Percentiles rank a stretch among this genome's conserved stretches.
Conservation (phyloP, 2,888 invertebrate genomes). For the Conchocele bisecta region DNA sequence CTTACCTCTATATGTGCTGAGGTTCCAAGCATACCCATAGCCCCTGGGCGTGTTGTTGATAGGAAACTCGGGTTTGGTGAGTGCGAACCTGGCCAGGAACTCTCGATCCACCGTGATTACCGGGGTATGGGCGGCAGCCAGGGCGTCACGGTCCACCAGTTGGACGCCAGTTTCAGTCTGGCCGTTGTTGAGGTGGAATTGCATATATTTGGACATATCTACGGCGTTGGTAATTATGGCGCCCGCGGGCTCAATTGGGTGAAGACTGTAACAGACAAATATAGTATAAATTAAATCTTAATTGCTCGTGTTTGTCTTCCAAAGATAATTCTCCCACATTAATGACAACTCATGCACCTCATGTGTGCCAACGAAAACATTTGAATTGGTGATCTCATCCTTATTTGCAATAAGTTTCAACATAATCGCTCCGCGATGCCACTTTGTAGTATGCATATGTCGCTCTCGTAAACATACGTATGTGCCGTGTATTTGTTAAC, state of each 20-base stretch:
- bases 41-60: slow-evolving; percentile 52
- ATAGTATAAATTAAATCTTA: background rate
- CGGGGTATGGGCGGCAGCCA: slow-evolving; percentile 33
- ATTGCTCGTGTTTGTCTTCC: background rate
- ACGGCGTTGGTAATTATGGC: slow-evolving; percentile 69
- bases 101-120: background rate
- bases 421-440: background rate
- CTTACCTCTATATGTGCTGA: slow-evolving; percentile 71
- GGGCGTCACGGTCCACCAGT: slow-evolving; percentile 26
- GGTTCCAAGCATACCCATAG: slow-evolving; percentile 73
- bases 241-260: slow-evolving; percentile 69
- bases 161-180: slow-evolving; percentile 25
- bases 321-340: background rate
- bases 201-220: slow-evolving; percentile 76
- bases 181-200: slow-evolving; percentile 63
- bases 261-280: slow-evolving; percentile 28
- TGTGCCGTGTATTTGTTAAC: background rate
- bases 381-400: background rate
- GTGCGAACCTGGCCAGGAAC: background rate
- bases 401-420: background rate
- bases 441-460: no score
- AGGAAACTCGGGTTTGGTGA: slow-evolving; percentile 53
- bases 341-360: background rate
- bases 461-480: background rate
- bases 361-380: background rate